A percentile compares a stretch with the other conserved stretches of the same genome.
Evolutionary conservation across 2,797 vertebrate genomes (phyloP).

Genomic region (Rhinatrema bivittatum): DNA sequence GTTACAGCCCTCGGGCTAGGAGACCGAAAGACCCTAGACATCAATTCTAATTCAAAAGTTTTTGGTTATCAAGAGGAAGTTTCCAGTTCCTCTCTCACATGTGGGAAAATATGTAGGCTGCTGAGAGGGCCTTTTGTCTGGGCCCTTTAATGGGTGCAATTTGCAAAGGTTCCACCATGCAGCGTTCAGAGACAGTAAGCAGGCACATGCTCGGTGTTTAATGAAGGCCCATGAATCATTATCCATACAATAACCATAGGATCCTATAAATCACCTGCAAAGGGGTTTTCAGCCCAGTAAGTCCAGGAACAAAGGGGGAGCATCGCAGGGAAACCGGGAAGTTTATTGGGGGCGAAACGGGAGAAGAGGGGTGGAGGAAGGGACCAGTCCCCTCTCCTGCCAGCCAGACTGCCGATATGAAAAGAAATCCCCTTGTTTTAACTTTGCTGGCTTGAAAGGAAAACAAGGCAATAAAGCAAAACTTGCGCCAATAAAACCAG

Average conservation of each 20-base stretch:
- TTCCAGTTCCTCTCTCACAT: constrained; percentile 59
- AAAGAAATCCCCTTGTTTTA: constrained; percentile 39
- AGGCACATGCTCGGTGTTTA: constrained; percentile 46
- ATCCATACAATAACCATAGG: constrained; percentile 37
- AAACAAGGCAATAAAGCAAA: constrained; percentile 35
- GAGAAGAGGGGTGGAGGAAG: background rate
- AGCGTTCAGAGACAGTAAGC: constrained; percentile 52
- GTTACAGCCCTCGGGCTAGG: constrained; percentile 45
- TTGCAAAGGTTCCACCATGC: constrained; percentile 47
- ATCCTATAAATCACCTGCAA: constrained; percentile 40
- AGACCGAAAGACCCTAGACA: constrained; percentile 54
- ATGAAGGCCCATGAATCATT: constrained; percentile 44
- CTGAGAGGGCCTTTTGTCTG: constrained; percentile 64
- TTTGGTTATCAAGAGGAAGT: constrained; percentile 59
- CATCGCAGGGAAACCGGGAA: background rate
- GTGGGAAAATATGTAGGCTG: constrained; percentile 59
- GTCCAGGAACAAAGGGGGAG: constrained; percentile 14
- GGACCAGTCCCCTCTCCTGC: constrained; percentile 8
- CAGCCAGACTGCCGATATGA: constrained; percentile 15
- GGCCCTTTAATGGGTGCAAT: constrained; percentile 46
- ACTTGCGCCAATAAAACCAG: constrained; percentile 13
- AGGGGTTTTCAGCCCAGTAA: constrained; percentile 6
- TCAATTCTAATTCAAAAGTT: constrained; percentile 61
- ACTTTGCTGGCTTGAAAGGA: constrained; percentile 38
- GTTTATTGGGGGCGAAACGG: background rate